phyloP scores from a whole-genome alignment of 2,113 vertebrate genomes.

The Lophura nycthemera region DNA sequence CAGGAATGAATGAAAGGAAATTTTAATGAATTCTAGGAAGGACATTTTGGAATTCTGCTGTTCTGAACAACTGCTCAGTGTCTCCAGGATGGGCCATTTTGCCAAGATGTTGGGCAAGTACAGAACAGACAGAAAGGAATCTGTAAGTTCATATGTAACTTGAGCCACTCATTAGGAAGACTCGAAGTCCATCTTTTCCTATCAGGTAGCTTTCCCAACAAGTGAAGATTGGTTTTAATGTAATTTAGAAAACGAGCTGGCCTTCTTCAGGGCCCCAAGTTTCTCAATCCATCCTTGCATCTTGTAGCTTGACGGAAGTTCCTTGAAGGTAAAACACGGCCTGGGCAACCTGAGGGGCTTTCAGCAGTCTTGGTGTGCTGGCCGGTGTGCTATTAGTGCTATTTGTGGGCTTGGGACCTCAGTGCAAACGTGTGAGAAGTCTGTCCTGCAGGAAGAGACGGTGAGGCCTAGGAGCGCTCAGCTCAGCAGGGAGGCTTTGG shows the following conservation, averaged over 20 bases:
- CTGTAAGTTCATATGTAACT: neutral
- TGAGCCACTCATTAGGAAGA: neutral
- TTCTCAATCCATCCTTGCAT: neutral
- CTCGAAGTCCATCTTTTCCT: neutral
- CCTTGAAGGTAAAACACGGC: neutral
- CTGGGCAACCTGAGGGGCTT: neutral
- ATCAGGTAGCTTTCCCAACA: neutral
- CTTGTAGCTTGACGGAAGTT: neutral
- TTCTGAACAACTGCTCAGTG: rapidly evolving
- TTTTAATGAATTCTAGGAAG: neutral
- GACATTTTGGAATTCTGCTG: neutral
- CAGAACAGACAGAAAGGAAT: neutral
- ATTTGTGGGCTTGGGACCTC: neutral
- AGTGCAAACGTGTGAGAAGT: rapidly evolving
- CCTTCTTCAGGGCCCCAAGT: neutral
- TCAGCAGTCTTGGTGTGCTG: neutral
- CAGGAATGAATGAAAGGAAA: neutral
- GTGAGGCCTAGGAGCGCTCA: neutral
- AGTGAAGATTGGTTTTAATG: neutral
- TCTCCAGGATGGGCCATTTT: neutral
- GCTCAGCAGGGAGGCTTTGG: neutral
- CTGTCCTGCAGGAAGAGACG: neutral
- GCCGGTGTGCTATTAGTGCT: rapidly evolving
- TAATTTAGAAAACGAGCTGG: neutral
- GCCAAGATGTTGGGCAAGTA: neutral